Conservation (phyloP, 2,113 vertebrate species). For the Chelonoidis abingdonii region DNA sequence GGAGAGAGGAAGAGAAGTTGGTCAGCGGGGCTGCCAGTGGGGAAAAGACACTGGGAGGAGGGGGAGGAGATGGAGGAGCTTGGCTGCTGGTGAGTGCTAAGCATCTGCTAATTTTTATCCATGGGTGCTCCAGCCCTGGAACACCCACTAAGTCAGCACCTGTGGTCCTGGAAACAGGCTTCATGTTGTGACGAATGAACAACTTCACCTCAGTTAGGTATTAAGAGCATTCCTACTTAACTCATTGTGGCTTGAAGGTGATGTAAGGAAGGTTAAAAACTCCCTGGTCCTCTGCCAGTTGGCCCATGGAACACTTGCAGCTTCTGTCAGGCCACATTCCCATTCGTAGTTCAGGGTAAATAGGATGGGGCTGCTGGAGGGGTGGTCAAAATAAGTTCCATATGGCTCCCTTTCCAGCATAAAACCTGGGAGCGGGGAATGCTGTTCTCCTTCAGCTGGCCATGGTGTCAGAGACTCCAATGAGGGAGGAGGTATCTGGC, state of each 20-base stretch:
- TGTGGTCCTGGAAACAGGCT: not conserved
- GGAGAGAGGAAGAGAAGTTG: no score
- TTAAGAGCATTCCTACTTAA: not conserved
- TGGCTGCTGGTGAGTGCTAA: no score
- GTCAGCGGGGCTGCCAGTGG: no score
- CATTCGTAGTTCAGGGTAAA: not conserved
- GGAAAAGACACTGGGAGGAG: no score
- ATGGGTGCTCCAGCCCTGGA: no score
- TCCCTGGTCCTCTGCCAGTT: not conserved
- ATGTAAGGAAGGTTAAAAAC: not conserved
- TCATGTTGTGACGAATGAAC: not conserved
- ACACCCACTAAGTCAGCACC: no score
- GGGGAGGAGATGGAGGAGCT: no score
- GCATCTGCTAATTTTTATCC: no score
- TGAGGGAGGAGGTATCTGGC: no score
- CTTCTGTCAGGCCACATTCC: not conserved
- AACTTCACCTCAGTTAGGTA: not conserved
- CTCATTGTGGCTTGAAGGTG: not conserved
- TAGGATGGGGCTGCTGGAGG: not conserved
- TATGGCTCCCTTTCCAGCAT: not conserved
- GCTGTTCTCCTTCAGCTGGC: not conserved
- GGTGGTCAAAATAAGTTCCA: not conserved
- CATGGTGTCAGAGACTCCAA: not conserved
- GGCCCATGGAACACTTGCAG: not conserved
- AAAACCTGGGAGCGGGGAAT: not conserved